A percentile compares a stretch with the other conserved stretches of the same genome.
Evolutionary conservation across 2,797 vertebrate genomes (phyloP).

Genomic region (Mus spretus): DNA sequence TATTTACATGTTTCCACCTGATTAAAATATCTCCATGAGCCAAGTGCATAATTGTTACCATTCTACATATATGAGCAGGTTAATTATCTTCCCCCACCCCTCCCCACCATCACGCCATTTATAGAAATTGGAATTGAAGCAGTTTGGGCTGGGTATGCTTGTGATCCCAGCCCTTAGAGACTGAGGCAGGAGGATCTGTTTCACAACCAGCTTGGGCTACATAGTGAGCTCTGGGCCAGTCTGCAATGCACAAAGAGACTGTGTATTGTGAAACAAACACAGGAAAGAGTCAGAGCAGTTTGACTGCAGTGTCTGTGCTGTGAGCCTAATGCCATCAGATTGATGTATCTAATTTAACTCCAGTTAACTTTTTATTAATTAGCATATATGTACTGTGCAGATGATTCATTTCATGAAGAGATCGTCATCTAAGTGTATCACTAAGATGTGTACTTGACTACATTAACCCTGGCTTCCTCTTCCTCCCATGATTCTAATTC

Average conservation of each 20-base stretch:
- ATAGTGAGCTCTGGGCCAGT: neutral
- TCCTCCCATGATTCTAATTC: neutral
- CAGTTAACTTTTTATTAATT: neutral
- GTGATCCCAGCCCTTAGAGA: neutral
- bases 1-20: neutral
- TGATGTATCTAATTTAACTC: constrained; percentile 49
- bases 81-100: neutral
- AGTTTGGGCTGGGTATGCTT: neutral
- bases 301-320: neutral
- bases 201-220: neutral
- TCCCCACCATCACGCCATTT: neutral
- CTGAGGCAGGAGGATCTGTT: neutral
- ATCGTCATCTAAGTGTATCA: neutral
- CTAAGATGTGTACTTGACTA: neutral
- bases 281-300: neutral
- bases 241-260: neutral
- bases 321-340: neutral
- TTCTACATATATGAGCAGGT: constrained; percentile 5
- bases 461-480: neutral
- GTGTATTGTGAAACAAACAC: neutral
- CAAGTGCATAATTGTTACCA: neutral
- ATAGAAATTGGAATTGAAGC: neutral
- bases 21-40: neutral
- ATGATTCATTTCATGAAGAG: neutral
- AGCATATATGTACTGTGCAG: neutral